Base-by-base conservation (phyloP, 2,888 invertebrate species). In the Acrobasis suavella region DNA sequence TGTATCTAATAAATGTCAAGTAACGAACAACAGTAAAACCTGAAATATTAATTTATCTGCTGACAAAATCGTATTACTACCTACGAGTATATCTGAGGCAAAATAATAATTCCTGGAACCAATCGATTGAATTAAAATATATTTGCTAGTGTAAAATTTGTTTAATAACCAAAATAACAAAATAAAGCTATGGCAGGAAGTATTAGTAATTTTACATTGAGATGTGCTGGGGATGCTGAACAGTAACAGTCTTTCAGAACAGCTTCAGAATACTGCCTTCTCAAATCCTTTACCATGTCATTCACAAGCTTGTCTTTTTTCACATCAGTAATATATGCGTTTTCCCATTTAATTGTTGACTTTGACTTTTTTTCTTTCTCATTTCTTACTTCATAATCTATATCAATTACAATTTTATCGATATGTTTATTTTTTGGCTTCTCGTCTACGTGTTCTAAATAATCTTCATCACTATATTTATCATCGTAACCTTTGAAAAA, bases 171-270 rank as follows among this genome's bases (percentile, higher is more conserved):
- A 56, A 42, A 56, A 42, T 39, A 56, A 42, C 42, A 56, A 42
- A 56, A 56, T 39, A 56, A 56, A 12, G 14, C 17, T 12, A 46
- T 12, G 12, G 46, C 17, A 14, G 16, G 16, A 1, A 46, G 38
- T 9, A 56, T 7, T 12, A 42, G 0, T 32, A 7, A 32, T 32
- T 32, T 32, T 5, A 56, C 14, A 42, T 42, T 42, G 9, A 6
- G 1, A 14, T 56, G 42, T 15, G 42, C 14, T 16, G 42, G 46
- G 10, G 16, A 42, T 10, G 70, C 67, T 39, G 73, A 73, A 65
- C 78, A 78, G 39, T 72, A 76, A 65, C 77, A 78, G 46, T 77
- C 72, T 65, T 74, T 77, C 64, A 76, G 69, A 52, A 76, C 64
- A 8, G 69, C 69, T 51, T 77, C 73, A 50, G 66, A 68, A 37